phyloP scores from a whole-genome alignment of 2,888 invertebrate genomes.

The Amphipoea lucens region DNA sequence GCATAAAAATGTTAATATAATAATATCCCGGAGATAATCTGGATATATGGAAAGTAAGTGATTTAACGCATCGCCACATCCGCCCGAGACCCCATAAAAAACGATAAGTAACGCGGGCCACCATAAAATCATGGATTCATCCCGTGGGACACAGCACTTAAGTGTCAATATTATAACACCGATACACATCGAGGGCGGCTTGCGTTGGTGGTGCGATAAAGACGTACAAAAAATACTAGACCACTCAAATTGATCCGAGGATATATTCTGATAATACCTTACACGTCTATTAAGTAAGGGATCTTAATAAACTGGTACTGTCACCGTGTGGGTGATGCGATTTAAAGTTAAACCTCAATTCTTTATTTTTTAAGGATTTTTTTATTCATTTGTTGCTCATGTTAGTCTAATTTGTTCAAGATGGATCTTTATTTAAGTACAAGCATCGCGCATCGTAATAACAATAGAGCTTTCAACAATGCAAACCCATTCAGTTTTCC shows the following conservation, averaged over 20 bases:
- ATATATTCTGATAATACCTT: constrained; percentile 26
- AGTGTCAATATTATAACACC: constrained; percentile 78
- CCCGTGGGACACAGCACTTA: constrained; percentile 72
- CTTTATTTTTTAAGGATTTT: constrained; percentile 23
- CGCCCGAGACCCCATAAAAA: constrained; percentile 76
- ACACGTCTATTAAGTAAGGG: constrained; percentile 25
- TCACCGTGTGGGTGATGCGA: constrained; percentile 54
- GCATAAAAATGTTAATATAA: constrained; percentile 54
- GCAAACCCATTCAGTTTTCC: constrained; percentile 6
- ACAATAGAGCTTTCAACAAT: constrained; percentile 19
- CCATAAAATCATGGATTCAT: constrained; percentile 79
- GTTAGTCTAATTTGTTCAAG: constrained; percentile 9
- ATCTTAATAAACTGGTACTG: constrained; percentile 37
- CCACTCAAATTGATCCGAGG: constrained; percentile 61
- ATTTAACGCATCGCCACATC: constrained; percentile 62
- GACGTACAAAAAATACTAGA: constrained; percentile 59
- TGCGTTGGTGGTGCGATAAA: constrained; percentile 79
- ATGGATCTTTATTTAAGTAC: constrained; percentile 4
- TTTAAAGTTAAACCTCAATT: constrained; percentile 23
- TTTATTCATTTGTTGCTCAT: not conserved
- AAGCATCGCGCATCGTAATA: constrained; percentile 8
- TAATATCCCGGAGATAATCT: constrained; percentile 57
- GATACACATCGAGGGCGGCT: constrained; percentile 68
- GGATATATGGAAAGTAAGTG: constrained; percentile 63
- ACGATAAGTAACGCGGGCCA: constrained; percentile 78